Evolutionary conservation across 1,140 invertebrate genomes (phyloP), one percentile per base, ranked within the genome.

Genomic region (Philopotamus ludificatus): DNA sequence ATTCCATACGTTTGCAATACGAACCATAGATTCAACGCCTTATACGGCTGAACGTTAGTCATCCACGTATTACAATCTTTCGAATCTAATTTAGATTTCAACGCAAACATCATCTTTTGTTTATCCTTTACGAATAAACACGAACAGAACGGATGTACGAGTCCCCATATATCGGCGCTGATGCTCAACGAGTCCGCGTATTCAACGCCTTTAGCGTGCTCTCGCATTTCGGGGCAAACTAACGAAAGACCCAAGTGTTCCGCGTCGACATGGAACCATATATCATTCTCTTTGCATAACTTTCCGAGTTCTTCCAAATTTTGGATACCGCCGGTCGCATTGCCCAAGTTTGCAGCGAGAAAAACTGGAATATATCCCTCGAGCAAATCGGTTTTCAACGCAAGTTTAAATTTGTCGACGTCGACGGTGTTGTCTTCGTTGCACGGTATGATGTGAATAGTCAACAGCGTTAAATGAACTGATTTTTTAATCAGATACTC

Each of bases 131-230:
- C 92, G 94, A 94, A 97, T 72, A 96, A 80, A 42, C 90, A 88
- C 0, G 94, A 94, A 71, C 92, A 94, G 73, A 97, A 94, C 71
- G 94, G 95, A 74, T 93, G 93, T 0, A 91, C 88, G 16, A 97
- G 76, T 72, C 97, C 81, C 88, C 93, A 95, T 77, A 97, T 97
- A 75, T 95, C 95, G 0, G 94, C 91, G 77, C 97, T 97, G 0
- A 90, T 92, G 73, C 95, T 95, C 74, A 97, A 92, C 0, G 93
- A 95, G 73, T 91, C 90, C 0, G 91, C 93, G 74, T 90, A 87
- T 79, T 94, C 88, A 18, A 95, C 85, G 1, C 92, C 88, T 64
- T 85, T 82, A 73, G 92, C 86, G 23, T 91, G 79, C 25, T 83
- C 79, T 66, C 89, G 81, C 76, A 93, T 85, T 77, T 95, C 93